These are phyloP conservation scores for Odontamblyopus rebecca DNA, from an alignment of 2,797 vertebrate species.

Conservation along the genomic window DNA sequence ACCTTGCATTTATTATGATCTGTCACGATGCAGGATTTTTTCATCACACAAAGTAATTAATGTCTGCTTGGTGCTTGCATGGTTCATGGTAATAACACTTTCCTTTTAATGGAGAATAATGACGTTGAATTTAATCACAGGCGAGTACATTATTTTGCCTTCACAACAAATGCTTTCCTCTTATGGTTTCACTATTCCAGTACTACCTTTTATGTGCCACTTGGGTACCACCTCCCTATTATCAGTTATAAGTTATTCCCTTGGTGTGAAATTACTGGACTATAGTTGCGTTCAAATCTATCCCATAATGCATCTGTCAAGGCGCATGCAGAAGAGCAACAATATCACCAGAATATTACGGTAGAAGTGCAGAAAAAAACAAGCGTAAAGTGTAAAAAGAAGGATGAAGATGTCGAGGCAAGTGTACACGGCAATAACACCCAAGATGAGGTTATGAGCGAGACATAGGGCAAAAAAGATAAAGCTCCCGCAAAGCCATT, in stretches of 20 bases:
- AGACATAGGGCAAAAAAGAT: slow-evolving; percentile 58
- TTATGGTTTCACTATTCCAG: slow-evolving; percentile 1
- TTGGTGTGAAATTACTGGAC: slow-evolving; percentile 19
- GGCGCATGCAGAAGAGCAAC: slow-evolving; percentile 12
- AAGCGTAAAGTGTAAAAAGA: slow-evolving; percentile 38
- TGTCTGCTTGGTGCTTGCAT: slow-evolving; percentile 21
- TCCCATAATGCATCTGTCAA: slow-evolving; percentile 17
- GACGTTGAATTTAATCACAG: slow-evolving; percentile 27
- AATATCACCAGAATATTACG: slow-evolving; percentile 29
- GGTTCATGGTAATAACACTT: slow-evolving; percentile 20
- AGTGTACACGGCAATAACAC: slow-evolving; percentile 51
- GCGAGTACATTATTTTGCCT: slow-evolving; percentile 23
- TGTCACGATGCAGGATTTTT: slow-evolving; percentile 36
- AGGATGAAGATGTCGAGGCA: slow-evolving; percentile 44
- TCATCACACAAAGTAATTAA: slow-evolving; percentile 45
- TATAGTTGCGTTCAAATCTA: slow-evolving; percentile 4
- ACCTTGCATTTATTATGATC: slow-evolving; percentile 43
- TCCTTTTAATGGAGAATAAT: slow-evolving; percentile 28
- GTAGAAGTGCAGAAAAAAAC: slow-evolving; percentile 16
- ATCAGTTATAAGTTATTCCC: not conserved
- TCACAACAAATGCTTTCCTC: not conserved
- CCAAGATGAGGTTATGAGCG: slow-evolving; percentile 37
- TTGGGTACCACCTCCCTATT: slow-evolving; percentile 1
- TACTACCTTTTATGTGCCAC: slow-evolving; percentile 6
- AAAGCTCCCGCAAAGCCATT: slow-evolving; percentile 60